Evolutionary conservation across 2,888 invertebrate species (phyloP), one percentile per base, ranked within the genome.

Genomic region (Spodoptera picta): DNA sequence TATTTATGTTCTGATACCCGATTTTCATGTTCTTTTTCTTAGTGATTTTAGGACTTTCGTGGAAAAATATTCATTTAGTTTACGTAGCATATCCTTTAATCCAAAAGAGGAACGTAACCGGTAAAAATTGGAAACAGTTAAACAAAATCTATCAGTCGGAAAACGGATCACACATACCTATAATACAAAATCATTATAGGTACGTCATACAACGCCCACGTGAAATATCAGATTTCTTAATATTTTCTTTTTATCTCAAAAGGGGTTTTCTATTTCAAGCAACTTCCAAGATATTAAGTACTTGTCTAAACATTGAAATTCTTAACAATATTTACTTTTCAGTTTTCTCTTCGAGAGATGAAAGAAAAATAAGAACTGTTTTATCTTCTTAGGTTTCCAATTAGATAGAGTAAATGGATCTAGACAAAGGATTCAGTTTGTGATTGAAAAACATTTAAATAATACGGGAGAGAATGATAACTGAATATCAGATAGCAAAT

Each of bases 291-390:
- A 24, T 31, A 12, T 24, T 52, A 24, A 36, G 36, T 36, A 27
- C n/a, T 27, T 36, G 5, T 2, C 12, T 45, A 9, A 42, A 54
- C 64, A 68, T 69, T 53, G 27, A 1, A 48, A 55, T 70, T 58
- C 42, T 12, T 54, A 4, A 4, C 9, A 58, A 58, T 48, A 45
- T 52, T 68, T 46, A 4, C n/a, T 44, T 19, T n/a, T 23, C 27
- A 27, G 47, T 36, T 1, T 14, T 55, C 14, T 48, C 36, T 47
- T 60, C 7, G 7, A 51, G 12, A 46, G 55, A 51, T 57, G 10
- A 19, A 47, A 47, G 44, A 51, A 51, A 54, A 63, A 45, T 12
- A 50, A 10, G 14, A 2, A 36, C 23, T 31, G 12, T 31, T 55
- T 45, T 2, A 23, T 52, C 27, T 55, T 6, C 31, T 52, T 46